phyloP scores from a whole-genome alignment of 2,113 vertebrate species.

The Hippocampus mohnikei region DNA sequence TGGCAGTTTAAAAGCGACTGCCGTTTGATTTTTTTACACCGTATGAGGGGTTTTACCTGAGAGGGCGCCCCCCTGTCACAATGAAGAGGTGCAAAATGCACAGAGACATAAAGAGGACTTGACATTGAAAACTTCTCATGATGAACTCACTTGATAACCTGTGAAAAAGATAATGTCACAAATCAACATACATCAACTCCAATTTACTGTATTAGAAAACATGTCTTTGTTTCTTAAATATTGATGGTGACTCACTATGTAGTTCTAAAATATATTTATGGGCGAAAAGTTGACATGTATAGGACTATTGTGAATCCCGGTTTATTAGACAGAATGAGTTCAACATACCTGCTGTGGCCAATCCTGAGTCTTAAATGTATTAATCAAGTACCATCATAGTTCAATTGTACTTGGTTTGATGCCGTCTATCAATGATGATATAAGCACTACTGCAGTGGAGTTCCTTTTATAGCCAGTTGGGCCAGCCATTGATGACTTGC shows the following conservation, averaged over 20 bases:
- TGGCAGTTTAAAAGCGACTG: not conserved
- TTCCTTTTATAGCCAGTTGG: conserved; percentile 64
- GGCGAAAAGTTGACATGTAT: not conserved
- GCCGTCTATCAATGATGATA: conserved; percentile 47
- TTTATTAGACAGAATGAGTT: not conserved
- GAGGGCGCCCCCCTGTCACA: conserved; percentile 70
- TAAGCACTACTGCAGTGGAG: conserved; percentile 36
- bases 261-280: not conserved
- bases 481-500: conserved; percentile 66
- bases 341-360: conserved; percentile 48
- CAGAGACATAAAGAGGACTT: conserved; percentile 65
- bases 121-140: conserved; percentile 54
- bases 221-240: not conserved
- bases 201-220: not conserved
- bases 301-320: not conserved
- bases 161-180: not conserved
- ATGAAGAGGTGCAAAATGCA: conserved; percentile 71
- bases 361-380: conserved; percentile 9
- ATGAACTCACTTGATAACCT: conserved; percentile 67
- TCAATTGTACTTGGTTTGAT: conserved; percentile 33
- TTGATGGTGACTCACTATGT: not conserved
- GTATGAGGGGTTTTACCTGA: conserved; percentile 66
- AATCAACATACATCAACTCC: not conserved
- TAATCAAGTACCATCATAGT: not conserved
- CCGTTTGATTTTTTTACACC: too few relatives aligned